Evolutionary conservation across 2,113 vertebrate species (phyloP).

Genomic region (Nanorana parkeri): DNA sequence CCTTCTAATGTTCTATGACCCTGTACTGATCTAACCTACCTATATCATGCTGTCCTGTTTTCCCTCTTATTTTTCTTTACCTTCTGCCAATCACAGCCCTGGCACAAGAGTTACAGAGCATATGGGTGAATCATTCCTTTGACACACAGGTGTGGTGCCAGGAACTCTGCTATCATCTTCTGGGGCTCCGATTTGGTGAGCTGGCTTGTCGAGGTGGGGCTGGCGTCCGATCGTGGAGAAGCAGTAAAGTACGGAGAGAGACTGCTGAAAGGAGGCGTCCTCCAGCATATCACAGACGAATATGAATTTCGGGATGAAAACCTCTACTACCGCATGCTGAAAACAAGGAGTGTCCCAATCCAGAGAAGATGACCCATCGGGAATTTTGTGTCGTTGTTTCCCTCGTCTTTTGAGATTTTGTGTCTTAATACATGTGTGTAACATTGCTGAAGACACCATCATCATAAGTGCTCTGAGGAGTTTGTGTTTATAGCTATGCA

Average conservation of each 20-base stretch:
- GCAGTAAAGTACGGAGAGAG: slow-evolving; percentile 85
- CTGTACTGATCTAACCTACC: slow-evolving; percentile 62
- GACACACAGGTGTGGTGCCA: slow-evolving; percentile 83
- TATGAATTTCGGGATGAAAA: slow-evolving; percentile 84
- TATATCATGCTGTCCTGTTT: slow-evolving; percentile 71
- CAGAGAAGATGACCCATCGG: slow-evolving; percentile 51
- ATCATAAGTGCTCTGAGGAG: too few relatives aligned
- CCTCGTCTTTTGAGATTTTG: background rate
- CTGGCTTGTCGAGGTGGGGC: slow-evolving; percentile 91
- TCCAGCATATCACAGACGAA: slow-evolving; percentile 85
- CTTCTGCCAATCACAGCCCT: slow-evolving; percentile 77
- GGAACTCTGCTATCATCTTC: slow-evolving; percentile 81
- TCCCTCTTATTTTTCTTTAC: slow-evolving; percentile 65
- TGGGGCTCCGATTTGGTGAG: slow-evolving; percentile 91
- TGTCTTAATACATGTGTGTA: too few relatives aligned
- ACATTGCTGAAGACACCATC: too few relatives aligned
- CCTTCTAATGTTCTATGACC: slow-evolving; percentile 60
- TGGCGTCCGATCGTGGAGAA: slow-evolving; percentile 85
- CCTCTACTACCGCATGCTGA: slow-evolving; percentile 83
- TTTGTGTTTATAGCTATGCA: too few relatives aligned
- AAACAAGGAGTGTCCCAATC: slow-evolving; percentile 58
- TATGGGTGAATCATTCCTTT: slow-evolving; percentile 81
- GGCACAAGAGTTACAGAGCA: slow-evolving; percentile 83
- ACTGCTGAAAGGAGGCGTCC: slow-evolving; percentile 83
- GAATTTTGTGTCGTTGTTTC: background rate